A percentile compares a stretch with the other conserved stretches of the same genome.
These are phyloP conservation scores for Girardia tigrina DNA, from an alignment of 2,888 invertebrate species.

Conservation along the genomic window DNA sequence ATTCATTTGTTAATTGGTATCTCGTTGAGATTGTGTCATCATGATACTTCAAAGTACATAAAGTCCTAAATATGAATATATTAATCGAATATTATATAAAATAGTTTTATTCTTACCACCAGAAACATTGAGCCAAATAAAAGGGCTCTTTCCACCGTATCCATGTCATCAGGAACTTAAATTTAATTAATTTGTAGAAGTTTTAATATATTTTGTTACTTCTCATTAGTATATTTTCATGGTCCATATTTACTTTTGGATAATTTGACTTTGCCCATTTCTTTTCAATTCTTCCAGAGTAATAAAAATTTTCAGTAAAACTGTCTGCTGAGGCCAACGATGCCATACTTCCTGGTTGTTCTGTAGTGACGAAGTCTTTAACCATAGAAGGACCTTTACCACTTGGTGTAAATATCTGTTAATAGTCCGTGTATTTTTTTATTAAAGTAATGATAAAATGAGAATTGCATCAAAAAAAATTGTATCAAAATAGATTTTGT, in stretches of 20 bases:
- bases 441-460: too few relatives aligned
- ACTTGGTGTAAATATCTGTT: conserved; percentile 27
- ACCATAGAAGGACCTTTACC: conserved; percentile 26
- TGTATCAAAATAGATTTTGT: too few relatives aligned
- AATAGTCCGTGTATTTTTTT: too few relatives aligned
- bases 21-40: too few relatives aligned
- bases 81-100: neutral
- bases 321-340: neutral
- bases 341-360: conserved; percentile 2
- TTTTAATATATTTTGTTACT: neutral
- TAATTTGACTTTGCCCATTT: neutral
- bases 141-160: conserved; percentile 29
- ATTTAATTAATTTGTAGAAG: neutral
- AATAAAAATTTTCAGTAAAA: neutral
- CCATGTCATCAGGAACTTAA: conserved; percentile 29
- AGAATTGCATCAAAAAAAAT: too few relatives aligned
- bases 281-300: conserved; percentile 17
- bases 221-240: conserved; percentile 26
- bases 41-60: neutral
- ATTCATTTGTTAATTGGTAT: too few relatives aligned
- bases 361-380: neutral
- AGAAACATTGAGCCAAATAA: conserved; percentile 20
- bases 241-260: conserved; percentile 27
- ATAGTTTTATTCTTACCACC: conserved; percentile 29
- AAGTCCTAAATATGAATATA: neutral